A percentile compares a stretch with the other conserved stretches of the same genome.
These are phyloP conservation scores for Pseudomyrmex dendroicus DNA, from an alignment of 1,140 invertebrate genomes.

Conservation along the genomic window DNA sequence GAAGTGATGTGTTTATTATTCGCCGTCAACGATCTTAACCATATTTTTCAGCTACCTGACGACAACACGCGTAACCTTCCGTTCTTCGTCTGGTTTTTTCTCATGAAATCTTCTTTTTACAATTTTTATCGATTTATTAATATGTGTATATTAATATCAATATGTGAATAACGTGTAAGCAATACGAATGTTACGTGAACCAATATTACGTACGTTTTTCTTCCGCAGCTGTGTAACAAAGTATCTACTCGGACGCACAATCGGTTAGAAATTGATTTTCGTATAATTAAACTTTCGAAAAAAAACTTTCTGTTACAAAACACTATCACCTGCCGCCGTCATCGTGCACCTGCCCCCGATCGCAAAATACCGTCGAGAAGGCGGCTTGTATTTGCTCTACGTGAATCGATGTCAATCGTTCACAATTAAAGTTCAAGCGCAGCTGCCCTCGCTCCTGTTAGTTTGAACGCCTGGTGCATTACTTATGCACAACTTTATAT, in stretches of 20 bases:
- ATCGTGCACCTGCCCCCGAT: slow-evolving; percentile 31
- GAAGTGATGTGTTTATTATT: slow-evolving; percentile 76
- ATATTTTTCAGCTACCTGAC: slow-evolving; percentile 15
- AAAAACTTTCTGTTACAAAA: not conserved
- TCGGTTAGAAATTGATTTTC: slow-evolving; percentile 51
- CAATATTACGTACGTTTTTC: not conserved
- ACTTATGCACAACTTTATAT: slow-evolving; percentile 19
- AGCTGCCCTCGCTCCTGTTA: slow-evolving; percentile 53
- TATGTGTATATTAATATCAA: no score
- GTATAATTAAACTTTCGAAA: slow-evolving; percentile 47
- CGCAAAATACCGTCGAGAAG: slow-evolving; percentile 36
- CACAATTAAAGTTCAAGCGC: slow-evolving; percentile 40
- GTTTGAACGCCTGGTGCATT: not conserved
- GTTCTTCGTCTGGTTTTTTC: no score
- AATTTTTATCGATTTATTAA: not conserved
- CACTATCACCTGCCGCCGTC: slow-evolving; percentile 39
- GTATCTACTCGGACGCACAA: not conserved
- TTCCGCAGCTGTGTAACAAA: slow-evolving; percentile 20
- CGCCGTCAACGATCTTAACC: not conserved
- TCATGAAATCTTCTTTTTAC: not conserved
- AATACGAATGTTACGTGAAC: no score
- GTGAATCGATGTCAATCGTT: slow-evolving; percentile 48
- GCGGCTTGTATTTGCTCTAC: slow-evolving; percentile 35
- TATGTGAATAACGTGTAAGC: not conserved
- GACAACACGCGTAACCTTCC: not conserved